These are phyloP conservation scores for Aphodius granarius DNA, from an alignment of 2,888 invertebrate species.

Conservation along the genomic window DNA sequence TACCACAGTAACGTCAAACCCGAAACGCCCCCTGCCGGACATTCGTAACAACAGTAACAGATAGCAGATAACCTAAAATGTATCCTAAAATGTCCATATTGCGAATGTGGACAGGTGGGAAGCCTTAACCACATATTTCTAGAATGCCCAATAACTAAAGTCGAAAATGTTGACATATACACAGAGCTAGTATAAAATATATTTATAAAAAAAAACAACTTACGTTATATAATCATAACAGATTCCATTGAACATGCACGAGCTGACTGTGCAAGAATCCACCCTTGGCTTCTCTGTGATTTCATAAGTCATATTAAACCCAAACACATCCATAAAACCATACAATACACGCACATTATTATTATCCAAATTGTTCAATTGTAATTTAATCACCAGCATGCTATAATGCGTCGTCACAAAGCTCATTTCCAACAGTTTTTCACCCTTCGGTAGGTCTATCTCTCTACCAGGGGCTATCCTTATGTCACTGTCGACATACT, in stretches of 20 bases:
- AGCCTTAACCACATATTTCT: no score
- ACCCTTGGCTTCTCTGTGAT: constrained; percentile 61
- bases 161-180: no score
- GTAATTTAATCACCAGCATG: constrained; percentile 78
- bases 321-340: constrained; percentile 81
- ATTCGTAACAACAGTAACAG: no score
- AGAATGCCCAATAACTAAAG: no score
- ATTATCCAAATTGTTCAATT: constrained; percentile 72
- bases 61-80: no score
- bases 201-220: no score
- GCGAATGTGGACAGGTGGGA: no score
- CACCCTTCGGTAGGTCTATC: constrained; percentile 70
- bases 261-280: constrained; percentile 74
- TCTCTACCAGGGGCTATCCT: constrained; percentile 53
- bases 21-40: no score
- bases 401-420: constrained; percentile 68
- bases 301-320: constrained; percentile 92
- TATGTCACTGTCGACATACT: constrained; percentile 54
- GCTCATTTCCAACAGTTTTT: constrained; percentile 70
- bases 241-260: constrained; percentile 82
- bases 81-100: no score
- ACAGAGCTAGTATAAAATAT: neutral
- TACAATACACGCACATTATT: constrained; percentile 69
- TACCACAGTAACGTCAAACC: no score
- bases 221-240: constrained; percentile 79